phyloP scores from a whole-genome alignment of 2,113 vertebrate species.

The Xiphophorus hellerii region DNA sequence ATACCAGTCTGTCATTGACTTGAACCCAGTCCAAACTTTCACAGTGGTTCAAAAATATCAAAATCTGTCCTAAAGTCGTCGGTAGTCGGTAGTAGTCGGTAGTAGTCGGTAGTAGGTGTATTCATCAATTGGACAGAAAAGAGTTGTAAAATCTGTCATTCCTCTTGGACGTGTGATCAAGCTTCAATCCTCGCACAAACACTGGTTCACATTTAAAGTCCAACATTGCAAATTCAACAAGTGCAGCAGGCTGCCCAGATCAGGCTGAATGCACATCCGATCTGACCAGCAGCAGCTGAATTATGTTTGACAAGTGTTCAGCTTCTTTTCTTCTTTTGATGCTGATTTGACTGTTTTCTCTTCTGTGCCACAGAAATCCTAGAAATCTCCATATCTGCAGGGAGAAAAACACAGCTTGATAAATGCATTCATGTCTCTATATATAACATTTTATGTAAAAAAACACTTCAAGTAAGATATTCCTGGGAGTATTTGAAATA shows the following conservation, averaged over 20 bases:
- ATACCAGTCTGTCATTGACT: background rate
- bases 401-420: conserved; percentile 18
- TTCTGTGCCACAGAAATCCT: conserved; percentile 6
- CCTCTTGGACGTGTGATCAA: background rate
- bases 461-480: too few species aligned
- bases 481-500: background rate
- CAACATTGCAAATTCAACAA: background rate
- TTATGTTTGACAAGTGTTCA: background rate
- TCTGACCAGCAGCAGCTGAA: conserved; percentile 8
- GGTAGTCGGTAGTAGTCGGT: too few species aligned
- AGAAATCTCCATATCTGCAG: conserved; percentile 70
- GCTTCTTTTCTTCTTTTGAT: background rate
- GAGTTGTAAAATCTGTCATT: background rate
- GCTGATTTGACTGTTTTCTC: background rate
- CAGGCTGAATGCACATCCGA: background rate
- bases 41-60: background rate
- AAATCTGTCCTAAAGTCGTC: background rate
- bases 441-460: background rate
- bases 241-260: background rate
- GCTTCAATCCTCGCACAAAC: background rate
- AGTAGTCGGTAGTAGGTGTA: too few species aligned
- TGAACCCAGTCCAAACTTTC: conserved; percentile 1
- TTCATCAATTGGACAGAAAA: conserved; percentile 1
- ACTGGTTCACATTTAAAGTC: conserved; percentile 1
- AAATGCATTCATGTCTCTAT: background rate